Evolutionary conservation across 2,113 vertebrate genomes (phyloP).

Genomic region (Capra hircus): DNA sequence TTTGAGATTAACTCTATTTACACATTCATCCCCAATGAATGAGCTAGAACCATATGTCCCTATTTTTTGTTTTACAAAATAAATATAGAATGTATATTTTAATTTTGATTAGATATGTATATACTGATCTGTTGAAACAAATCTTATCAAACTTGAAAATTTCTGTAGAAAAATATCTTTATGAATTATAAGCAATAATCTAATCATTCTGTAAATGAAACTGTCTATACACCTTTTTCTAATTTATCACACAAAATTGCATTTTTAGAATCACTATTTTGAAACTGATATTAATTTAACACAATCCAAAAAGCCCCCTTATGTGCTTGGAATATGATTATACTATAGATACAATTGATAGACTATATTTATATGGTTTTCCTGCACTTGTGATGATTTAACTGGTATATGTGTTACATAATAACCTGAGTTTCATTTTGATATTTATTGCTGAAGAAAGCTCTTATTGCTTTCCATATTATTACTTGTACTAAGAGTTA

Average conservation of each 20-base stretch:
- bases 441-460: constrained; percentile 31
- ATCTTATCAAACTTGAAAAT: not conserved
- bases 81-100: not conserved
- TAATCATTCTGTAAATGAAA: not conserved
- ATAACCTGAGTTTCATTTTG: constrained; percentile 28
- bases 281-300: constrained; percentile 40
- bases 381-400: constrained; percentile 15
- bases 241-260: not conserved
- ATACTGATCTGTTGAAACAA: not conserved
- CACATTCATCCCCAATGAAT: not conserved
- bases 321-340: not conserved
- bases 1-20: not conserved
- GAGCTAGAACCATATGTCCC: not conserved
- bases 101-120: not conserved
- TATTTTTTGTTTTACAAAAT: constrained; percentile 10
- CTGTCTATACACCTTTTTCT: not conserved
- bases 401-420: not conserved
- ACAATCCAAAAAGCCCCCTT: not conserved
- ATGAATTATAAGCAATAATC: not conserved
- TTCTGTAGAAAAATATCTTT: not conserved
- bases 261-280: constrained; percentile 2
- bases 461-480: constrained; percentile 3
- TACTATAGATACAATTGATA: constrained; percentile 18
- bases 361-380: not conserved
- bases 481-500: not conserved